Percentiles rank a stretch among this genome's conserved stretches.
Evolutionary conservation across 2,113 vertebrate genomes (phyloP).

Genomic region (Xenopus borealis): DNA sequence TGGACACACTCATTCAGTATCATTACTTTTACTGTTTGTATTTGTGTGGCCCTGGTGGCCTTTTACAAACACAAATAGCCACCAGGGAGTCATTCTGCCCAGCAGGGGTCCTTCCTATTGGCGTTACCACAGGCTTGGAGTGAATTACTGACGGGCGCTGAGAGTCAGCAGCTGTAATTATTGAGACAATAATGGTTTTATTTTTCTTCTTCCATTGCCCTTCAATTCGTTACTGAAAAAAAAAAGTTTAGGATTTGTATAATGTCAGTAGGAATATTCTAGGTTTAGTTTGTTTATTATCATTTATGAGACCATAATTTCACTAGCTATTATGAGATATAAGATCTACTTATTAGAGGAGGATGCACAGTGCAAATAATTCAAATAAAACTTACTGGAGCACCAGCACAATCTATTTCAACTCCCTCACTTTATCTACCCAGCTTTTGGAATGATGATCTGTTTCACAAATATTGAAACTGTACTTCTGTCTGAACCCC

Average conservation of each 20-base stretch:
- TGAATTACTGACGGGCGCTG: conserved; percentile 15
- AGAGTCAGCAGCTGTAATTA: conserved; percentile 30
- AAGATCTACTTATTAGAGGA: no score
- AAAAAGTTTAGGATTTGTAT: neutral
- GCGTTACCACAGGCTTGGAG: conserved; percentile 21
- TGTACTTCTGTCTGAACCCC: no score
- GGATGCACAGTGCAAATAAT: no score
- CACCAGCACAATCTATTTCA: no score
- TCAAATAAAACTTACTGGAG: no score
- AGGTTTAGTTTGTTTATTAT: neutral
- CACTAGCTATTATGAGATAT: no score
- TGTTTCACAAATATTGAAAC: no score
- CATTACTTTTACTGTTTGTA: conserved; percentile 12
- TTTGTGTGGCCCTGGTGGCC: conserved; percentile 19
- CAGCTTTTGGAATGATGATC: no score
- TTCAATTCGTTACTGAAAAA: conserved; percentile 3
- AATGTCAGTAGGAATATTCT: neutral
- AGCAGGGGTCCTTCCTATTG: conserved; percentile 28
- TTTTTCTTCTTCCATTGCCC: neutral
- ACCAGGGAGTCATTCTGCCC: conserved; percentile 16
- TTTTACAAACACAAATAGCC: conserved; percentile 7
- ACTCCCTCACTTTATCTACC: no score
- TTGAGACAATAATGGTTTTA: conserved; percentile 18
- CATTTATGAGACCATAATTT: neutral
- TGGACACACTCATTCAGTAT: neutral